Evolutionary conservation across 2,113 vertebrate genomes (phyloP).

Genomic region (Psammodynastes pulverulentus): DNA sequence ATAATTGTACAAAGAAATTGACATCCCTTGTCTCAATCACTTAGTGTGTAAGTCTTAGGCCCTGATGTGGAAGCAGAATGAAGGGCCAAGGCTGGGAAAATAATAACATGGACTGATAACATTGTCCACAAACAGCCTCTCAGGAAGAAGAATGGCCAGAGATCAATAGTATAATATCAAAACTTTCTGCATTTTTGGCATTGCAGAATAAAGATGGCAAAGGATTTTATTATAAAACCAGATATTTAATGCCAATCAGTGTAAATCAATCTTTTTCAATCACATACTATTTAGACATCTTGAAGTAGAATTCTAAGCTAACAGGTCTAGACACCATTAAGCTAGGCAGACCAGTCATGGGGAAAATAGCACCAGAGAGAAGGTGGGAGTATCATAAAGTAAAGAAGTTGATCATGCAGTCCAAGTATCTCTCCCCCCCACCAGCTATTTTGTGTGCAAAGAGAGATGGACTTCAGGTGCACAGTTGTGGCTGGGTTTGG

Average conservation of each 20-base stretch:
- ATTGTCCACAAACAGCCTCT: background rate
- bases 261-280: background rate
- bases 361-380: background rate
- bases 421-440: background rate
- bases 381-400: background rate
- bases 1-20: background rate
- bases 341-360: background rate
- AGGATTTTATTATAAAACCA: background rate
- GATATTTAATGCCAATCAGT: background rate
- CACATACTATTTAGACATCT: background rate
- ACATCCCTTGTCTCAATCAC: background rate
- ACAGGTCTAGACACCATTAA: background rate
- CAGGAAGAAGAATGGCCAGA: background rate
- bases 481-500: background rate
- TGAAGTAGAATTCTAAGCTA: background rate
- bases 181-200: background rate
- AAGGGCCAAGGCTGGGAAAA: background rate
- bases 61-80: background rate
- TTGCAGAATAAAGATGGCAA: background rate
- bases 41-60: background rate
- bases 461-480: background rate
- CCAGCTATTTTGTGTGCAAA: background rate
- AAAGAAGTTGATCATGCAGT: background rate
- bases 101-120: background rate
- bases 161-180: background rate